These are phyloP conservation scores for Terrapene triunguis DNA, from an alignment of 2,113 vertebrate genomes.

Conservation along the genomic window DNA sequence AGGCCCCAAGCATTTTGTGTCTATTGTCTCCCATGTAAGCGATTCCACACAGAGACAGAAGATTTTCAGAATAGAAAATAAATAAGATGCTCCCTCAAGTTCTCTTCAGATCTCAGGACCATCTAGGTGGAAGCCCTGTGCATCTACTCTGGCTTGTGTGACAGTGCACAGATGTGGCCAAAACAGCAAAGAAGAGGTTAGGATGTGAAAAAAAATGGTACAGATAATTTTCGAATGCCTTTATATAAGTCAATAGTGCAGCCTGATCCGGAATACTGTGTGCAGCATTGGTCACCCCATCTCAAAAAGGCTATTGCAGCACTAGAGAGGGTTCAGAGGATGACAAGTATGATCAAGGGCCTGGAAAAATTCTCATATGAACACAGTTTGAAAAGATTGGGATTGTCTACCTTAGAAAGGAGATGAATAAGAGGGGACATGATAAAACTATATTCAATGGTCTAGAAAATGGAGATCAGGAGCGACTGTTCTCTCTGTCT, in stretches of 20 bases:
- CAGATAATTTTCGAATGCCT: neutral
- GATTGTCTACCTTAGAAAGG: neutral
- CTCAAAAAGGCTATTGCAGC: neutral
- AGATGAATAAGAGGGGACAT: accelerated
- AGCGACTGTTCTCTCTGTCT: accelerated
- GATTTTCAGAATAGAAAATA: neutral
- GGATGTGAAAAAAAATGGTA: accelerated
- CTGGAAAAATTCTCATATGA: neutral
- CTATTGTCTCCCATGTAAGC: neutral
- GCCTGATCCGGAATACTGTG: neutral
- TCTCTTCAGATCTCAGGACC: neutral
- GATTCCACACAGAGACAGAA: neutral
- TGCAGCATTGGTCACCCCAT: neutral
- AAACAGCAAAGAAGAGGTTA: neutral
- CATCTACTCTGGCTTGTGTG: neutral
- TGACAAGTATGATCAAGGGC: neutral
- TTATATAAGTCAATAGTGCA: neutral
- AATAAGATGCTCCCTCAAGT: neutral
- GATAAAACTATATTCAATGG: neutral
- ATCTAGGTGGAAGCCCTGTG: neutral
- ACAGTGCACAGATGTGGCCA: neutral
- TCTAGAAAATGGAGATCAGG: neutral
- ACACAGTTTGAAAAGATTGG: neutral
- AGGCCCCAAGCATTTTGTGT: neutral
- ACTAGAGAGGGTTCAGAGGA: neutral